Conservation (phyloP, 1,140 invertebrate genomes). For the Papilio polyxenes region DNA sequence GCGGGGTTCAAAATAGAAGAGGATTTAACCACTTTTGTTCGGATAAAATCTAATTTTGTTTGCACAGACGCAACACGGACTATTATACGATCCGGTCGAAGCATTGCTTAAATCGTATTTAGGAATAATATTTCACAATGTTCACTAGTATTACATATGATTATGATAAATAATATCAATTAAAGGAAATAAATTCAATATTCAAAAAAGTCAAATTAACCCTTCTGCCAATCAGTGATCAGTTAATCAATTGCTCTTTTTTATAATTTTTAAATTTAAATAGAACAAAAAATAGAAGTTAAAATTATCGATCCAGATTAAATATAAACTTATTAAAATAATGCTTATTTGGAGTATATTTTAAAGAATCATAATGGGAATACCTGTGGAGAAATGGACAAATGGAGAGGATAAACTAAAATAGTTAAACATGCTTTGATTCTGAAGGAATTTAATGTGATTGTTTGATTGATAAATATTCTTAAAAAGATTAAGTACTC, state of each 20-base stretch:
- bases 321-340: not conserved
- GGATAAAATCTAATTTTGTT: constrained; percentile 55
- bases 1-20: constrained; percentile 67
- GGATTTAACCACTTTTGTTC: constrained; percentile 68
- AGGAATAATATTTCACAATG: constrained; percentile 41
- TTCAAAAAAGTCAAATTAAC: constrained; percentile 15
- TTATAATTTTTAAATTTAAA: not conserved
- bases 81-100: constrained; percentile 53
- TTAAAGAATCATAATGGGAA: not conserved
- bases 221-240: constrained; percentile 5
- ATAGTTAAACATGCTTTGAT: not conserved
- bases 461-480: too few species aligned
- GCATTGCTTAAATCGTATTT: constrained; percentile 46
- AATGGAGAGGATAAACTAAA: not conserved
- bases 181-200: not conserved
- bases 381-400: not conserved
- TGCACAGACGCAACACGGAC: constrained; percentile 50
- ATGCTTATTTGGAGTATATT: not conserved
- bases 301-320: not conserved
- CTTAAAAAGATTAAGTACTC: too few species aligned
- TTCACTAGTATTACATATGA: not conserved
- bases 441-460: too few species aligned
- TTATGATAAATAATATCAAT: not conserved
- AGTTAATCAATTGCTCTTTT: not conserved
- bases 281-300: not conserved